These are phyloP conservation scores for Vanessa atalanta DNA, from an alignment of 1,140 invertebrate genomes.

Conservation along the genomic window DNA sequence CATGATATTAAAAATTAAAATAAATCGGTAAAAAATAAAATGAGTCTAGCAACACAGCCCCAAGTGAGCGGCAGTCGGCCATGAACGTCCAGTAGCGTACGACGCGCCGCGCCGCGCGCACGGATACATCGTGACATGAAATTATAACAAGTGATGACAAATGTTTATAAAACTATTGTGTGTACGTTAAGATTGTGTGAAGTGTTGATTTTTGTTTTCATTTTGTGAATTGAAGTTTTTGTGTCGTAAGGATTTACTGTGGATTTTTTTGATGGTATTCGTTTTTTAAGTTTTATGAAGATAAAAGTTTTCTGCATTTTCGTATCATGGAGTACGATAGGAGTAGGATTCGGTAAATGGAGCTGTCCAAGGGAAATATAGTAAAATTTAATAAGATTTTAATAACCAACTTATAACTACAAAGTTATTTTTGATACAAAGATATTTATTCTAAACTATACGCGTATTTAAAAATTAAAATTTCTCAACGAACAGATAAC, in stretches of 20 bases:
- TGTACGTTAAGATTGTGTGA: conserved; percentile 4
- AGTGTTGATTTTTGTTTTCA: conserved; percentile 10
- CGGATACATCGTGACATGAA: background rate
- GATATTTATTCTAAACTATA: too few species aligned
- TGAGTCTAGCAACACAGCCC: conserved; percentile 45
- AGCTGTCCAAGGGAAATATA: too few species aligned
- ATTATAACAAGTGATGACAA: background rate
- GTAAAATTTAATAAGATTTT: too few species aligned
- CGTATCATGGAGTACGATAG: too few species aligned
- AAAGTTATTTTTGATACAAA: too few species aligned
- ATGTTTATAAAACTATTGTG: conserved; percentile 1
- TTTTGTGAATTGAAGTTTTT: background rate
- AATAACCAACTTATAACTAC: too few species aligned
- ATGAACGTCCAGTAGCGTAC: conserved; percentile 44
- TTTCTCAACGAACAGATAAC: too few species aligned
- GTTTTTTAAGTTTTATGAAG: background rate
- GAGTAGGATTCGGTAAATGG: too few species aligned
- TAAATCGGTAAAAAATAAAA: background rate
- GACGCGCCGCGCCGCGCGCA: conserved; percentile 32
- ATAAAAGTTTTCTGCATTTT: too few species aligned
- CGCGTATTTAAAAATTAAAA: too few species aligned
- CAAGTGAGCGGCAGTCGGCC: conserved; percentile 65
- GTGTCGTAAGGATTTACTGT: background rate
- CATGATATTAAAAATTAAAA: background rate
- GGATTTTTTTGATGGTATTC: background rate